Percentiles rank a stretch among this genome's conserved stretches.
These are phyloP conservation scores for Chloebia gouldiae DNA, from an alignment of 2,113 vertebrate genomes.

Conservation along the genomic window DNA sequence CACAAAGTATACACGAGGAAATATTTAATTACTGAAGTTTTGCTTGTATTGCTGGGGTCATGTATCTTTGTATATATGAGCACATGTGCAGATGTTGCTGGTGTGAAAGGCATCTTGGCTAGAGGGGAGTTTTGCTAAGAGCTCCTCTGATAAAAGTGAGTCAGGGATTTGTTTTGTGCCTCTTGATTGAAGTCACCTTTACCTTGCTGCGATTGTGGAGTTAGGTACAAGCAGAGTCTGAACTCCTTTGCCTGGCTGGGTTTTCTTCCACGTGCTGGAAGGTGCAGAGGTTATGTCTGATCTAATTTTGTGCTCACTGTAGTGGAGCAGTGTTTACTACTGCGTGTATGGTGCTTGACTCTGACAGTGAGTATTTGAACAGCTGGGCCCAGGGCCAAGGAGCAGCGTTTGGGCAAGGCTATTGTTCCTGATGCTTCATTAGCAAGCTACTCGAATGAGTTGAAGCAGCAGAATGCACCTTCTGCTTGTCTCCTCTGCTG, in stretches of 20 bases:
- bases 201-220: not conserved
- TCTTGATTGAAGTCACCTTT: not conserved
- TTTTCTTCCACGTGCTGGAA: not conserved
- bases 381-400: not conserved
- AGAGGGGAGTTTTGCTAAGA: not conserved
- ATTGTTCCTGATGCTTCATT: not conserved
- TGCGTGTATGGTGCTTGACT: accelerated
- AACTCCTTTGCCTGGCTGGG: not conserved
- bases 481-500: not conserved
- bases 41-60: not conserved
- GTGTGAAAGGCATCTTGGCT: not conserved
- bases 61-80: accelerated
- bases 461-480: not conserved
- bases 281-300: not conserved
- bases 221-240: not conserved
- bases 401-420: not conserved
- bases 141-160: not conserved
- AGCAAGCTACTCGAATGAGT: not conserved
- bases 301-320: not conserved
- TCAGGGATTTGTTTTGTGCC: not conserved
- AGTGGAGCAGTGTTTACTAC: not conserved
- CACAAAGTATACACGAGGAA: not conserved
- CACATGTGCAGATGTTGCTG: accelerated
- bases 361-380: not conserved
- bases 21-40: not conserved